Conservation (phyloP, 2,797 vertebrate genomes). For the Botia kubotai region DNA sequence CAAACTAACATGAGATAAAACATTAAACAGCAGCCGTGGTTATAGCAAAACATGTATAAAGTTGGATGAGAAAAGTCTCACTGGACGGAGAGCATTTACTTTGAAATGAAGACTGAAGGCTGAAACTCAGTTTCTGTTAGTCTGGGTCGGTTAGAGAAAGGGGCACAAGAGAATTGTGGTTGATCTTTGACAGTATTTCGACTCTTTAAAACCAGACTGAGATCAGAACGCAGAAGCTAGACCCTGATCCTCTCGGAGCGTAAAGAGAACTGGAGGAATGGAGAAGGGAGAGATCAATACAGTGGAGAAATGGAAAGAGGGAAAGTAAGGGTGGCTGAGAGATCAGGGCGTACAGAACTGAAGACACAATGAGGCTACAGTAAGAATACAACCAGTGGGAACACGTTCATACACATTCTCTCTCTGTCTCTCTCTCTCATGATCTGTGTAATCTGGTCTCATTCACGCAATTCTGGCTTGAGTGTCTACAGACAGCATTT, state of each 20-base stretch:
- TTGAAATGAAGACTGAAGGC: constrained; percentile 36
- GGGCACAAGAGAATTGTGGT: constrained; percentile 27
- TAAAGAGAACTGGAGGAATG: background rate
- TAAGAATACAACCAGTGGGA: constrained; percentile 7
- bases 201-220: constrained; percentile 32
- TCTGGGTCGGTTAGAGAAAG: constrained; percentile 23
- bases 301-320: constrained; percentile 7
- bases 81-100: background rate
- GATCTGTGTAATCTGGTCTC: constrained; percentile 6
- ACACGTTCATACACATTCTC: constrained; percentile 9
- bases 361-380: background rate
- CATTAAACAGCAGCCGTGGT: constrained; percentile 6
- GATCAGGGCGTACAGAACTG: constrained; percentile 1
- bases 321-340: constrained; percentile 20
- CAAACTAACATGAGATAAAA: constrained; percentile 20
- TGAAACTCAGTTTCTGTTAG: constrained; percentile 21
- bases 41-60: constrained; percentile 7
- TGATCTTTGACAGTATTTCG: constrained; percentile 39
- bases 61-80: constrained; percentile 31
- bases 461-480: constrained; percentile 24
- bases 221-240: constrained; percentile 34
- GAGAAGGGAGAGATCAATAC: constrained; percentile 25
- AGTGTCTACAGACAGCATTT: constrained; percentile 26
- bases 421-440: background rate
- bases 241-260: background rate